Evolutionary conservation across 2,113 vertebrate genomes (phyloP), one percentile per base, ranked within the genome.

Genomic region (Benitochromis conjunctus): DNA sequence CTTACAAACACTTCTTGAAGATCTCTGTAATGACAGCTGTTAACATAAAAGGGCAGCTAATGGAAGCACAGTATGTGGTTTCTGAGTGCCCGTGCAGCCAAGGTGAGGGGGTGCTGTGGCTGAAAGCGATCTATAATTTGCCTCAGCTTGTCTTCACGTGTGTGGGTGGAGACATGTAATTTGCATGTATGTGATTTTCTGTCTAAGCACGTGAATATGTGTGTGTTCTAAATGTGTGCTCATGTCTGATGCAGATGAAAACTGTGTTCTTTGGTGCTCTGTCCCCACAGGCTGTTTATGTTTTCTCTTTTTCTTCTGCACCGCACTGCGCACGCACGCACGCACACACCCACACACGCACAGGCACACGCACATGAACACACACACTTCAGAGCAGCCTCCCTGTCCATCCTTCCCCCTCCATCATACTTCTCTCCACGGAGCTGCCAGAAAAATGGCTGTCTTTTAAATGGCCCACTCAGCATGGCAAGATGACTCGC

Each of bases 391-490:
- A 74, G 26, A 76, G 57, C 88, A 86, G 62, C 82, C 69, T 84
- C 76, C 79, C 87, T 85, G 86, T 92, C 92, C 86, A 83, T 86
- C 84, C 79, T 57, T 54, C 26, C 87, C 81, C 80, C 89, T 94
- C 92, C 88, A 90, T 94, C 92, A 94, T 80, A 78, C 79, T 82
- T 89, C 89, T 87, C 89, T 91, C 86, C 21, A 2, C 24, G 7
- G 88, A 88, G 84, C 82, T 87, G 88, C 85, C 87, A 92, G 86
- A 80, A 91, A 92, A 94, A 95, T 92, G 91, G 87, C 91, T 81
- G 89, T 91, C 87, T 93, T 84, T 89, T 90, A 95, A 95, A 95
- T 89, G 92, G 92, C 86, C 90, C 93, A 91, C 94, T 94, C 93
- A 92, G 91, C 90, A 84, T 77, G 86, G 86, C 48, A 79, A 87